Percentiles rank a stretch among this genome's conserved stretches.
phyloP scores from a whole-genome alignment of 1,140 invertebrate genomes.

The Hesperophylax magnus region DNA sequence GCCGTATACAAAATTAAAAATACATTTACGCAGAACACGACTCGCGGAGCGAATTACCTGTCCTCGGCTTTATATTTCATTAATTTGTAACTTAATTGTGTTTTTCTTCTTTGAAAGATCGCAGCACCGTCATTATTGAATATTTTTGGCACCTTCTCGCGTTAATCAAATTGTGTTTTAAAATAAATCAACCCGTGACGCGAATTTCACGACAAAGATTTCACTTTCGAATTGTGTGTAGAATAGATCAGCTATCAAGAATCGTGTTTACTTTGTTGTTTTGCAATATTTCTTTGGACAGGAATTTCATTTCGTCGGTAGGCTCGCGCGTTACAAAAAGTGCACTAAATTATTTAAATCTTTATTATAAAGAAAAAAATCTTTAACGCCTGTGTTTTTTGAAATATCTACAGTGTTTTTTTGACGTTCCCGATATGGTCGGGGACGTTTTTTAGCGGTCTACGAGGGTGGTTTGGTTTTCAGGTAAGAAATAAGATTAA shows the following conservation, averaged over 20 bases:
- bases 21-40: conserved; percentile 27
- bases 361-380: not conserved
- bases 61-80: conserved; percentile 21
- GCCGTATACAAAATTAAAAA: conserved; percentile 36
- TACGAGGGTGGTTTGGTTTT: conserved; percentile 45
- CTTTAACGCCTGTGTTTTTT: conserved; percentile 34
- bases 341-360: conserved; percentile 11
- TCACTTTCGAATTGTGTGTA: conserved; percentile 37
- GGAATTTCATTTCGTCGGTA: conserved; percentile 8
- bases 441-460: conserved; percentile 57
- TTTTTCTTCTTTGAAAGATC: not conserved
- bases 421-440: conserved; percentile 53
- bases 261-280: conserved; percentile 17
- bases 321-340: conserved; percentile 12
- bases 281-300: conserved; percentile 29
- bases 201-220: conserved; percentile 29
- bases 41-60: conserved; percentile 35
- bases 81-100: not conserved
- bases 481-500: conserved; percentile 43
- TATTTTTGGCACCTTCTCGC: conserved; percentile 16
- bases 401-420: conserved; percentile 22
- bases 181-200: conserved; percentile 29
- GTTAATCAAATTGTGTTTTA: not conserved
- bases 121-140: not conserved
- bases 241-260: conserved; percentile 13